Percentiles rank a stretch among this genome's conserved stretches.
Evolutionary conservation across 2,888 invertebrate species (phyloP).

Genomic region (Mantis religiosa): DNA sequence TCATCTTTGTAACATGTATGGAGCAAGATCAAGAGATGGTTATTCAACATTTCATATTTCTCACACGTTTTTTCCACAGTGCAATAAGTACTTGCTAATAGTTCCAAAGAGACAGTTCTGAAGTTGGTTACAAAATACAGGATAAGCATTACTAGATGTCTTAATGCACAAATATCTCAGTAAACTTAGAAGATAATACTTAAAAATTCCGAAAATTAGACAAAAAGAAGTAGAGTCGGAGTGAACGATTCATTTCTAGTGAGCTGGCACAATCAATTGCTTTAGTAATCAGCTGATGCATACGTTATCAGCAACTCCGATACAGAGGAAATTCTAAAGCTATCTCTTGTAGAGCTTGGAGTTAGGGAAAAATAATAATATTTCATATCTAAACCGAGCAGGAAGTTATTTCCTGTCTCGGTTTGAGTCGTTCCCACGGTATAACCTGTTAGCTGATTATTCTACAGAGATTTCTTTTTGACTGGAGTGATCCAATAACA

Average conservation of each 20-base stretch:
- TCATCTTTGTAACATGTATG: too few relatives aligned
- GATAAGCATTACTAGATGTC: too few relatives aligned
- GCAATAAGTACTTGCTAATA: too few relatives aligned
- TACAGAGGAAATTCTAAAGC: background rate
- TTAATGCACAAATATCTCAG: too few relatives aligned
- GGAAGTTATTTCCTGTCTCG: background rate
- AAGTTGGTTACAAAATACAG: too few relatives aligned
- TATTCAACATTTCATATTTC: too few relatives aligned
- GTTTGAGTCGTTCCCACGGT: background rate
- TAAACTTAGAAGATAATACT: too few relatives aligned
- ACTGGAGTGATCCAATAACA: background rate
- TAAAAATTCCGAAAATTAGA: too few relatives aligned
- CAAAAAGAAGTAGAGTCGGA: background rate
- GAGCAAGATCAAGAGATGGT: too few relatives aligned
- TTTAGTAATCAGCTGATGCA: background rate
- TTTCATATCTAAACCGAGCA: background rate
- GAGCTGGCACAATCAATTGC: background rate
- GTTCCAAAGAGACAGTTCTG: too few relatives aligned
- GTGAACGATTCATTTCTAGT: background rate
- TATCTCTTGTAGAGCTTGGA: background rate
- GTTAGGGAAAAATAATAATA: background rate
- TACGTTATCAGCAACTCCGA: background rate
- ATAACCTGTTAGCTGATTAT: background rate
- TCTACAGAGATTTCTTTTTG: background rate
- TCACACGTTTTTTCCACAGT: too few relatives aligned